A percentile compares a stretch with the other conserved stretches of the same genome.
phyloP scores from a whole-genome alignment of 2,888 invertebrate species.

The Coecobrya sp. region DNA sequence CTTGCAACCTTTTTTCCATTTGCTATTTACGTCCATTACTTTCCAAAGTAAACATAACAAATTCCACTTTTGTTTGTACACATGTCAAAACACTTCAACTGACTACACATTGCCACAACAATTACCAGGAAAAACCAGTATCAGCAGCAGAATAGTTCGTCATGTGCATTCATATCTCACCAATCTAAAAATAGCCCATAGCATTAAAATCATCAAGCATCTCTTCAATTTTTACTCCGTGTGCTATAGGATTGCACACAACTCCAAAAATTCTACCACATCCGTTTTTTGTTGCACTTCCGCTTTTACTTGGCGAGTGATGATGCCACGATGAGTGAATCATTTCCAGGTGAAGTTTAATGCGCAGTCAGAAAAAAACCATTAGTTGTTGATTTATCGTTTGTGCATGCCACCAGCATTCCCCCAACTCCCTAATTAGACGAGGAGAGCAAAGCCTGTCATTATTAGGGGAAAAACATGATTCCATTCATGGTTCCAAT shows the following conservation, averaged over 20 bases:
- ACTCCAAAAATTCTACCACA: not conserved
- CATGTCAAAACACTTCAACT: slow-evolving; percentile 34
- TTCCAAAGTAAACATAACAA: not conserved
- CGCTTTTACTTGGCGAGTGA: not conserved
- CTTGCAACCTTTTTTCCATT: not conserved
- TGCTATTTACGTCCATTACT: not conserved
- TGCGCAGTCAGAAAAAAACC: not conserved
- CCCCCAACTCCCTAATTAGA: not conserved
- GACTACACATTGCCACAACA: not conserved
- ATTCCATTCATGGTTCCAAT: slow-evolving; percentile 1
- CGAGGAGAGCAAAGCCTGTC: not conserved
- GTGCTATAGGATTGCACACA: not conserved
- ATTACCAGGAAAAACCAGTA: slow-evolving; percentile 24
- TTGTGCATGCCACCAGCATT: not conserved
- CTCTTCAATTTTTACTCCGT: not conserved
- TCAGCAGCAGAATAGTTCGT: not conserved
- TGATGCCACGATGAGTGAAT: slow-evolving; percentile 12
- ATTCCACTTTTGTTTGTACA: slow-evolving; percentile 11
- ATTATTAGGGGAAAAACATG: not conserved
- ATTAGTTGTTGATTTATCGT: not conserved
- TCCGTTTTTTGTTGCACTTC: slow-evolving; percentile 38
- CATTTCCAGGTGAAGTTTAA: slow-evolving; percentile 5
- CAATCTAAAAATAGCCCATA: slow-evolving; percentile 11
- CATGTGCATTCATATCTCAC: not conserved
- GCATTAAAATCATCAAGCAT: not conserved